phyloP scores from a whole-genome alignment of 2,888 invertebrate genomes.

The Noctua fimbriata region DNA sequence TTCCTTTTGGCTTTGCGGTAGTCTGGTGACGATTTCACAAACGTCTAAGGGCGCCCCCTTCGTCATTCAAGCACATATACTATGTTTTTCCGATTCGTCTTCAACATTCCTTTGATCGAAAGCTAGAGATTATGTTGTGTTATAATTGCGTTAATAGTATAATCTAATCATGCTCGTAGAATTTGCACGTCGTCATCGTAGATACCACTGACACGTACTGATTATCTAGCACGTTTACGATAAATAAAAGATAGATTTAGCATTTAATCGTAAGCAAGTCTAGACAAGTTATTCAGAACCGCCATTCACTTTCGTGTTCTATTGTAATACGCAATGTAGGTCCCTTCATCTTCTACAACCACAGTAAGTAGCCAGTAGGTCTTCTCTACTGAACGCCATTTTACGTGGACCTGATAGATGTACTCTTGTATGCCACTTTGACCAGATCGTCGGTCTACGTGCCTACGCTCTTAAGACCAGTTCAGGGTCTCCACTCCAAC shows the following conservation, averaged over 20 bases:
- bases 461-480: not conserved
- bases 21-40: not conserved
- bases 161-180: conserved; percentile 22
- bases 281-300: not conserved
- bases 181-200: conserved; percentile 4
- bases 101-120: not conserved
- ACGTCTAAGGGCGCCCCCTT: not conserved
- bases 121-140: conserved; percentile 1
- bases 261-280: not conserved
- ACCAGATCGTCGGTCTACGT: not conserved
- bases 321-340: not conserved
- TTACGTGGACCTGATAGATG: not conserved
- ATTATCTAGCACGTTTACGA: conserved; percentile 18
- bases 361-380: not conserved
- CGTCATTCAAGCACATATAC: not conserved
- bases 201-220: conserved; percentile 3
- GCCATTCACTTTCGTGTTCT: not conserved
- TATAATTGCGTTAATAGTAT: conserved; percentile 13
- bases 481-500: not conserved
- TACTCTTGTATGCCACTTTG: not conserved
- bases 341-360: not conserved
- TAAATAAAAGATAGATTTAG: conserved; percentile 2
- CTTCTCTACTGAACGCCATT: not conserved
- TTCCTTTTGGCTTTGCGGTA: not conserved
- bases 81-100: not conserved